These are phyloP conservation scores for Xenops minutus DNA, from an alignment of 2,797 vertebrate genomes.

Conservation along the genomic window DNA sequence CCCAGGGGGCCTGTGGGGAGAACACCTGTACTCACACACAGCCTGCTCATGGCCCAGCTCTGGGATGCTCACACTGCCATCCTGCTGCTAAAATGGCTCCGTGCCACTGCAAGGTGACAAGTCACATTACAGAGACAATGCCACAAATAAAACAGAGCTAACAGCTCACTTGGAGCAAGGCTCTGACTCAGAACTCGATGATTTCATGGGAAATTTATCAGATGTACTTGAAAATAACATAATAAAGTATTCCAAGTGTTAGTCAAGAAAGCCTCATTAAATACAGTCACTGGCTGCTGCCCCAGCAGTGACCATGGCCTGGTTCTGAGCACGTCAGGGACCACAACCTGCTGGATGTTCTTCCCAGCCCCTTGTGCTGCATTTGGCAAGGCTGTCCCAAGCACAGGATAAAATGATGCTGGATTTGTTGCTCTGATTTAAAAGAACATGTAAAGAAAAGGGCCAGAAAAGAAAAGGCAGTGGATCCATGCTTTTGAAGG, in stretches of 20 bases:
- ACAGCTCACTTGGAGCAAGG: not conserved
- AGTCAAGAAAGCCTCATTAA: not conserved
- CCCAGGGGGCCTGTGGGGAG: not conserved
- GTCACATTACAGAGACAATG: not conserved
- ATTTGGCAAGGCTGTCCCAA: not conserved
- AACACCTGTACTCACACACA: not conserved
- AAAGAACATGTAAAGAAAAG: not conserved
- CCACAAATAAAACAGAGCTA: not conserved
- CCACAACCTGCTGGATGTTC: not conserved
- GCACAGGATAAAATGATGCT: not conserved
- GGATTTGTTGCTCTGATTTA: not conserved
- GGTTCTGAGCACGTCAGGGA: not conserved
- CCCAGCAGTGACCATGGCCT: not conserved
- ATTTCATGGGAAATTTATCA: not conserved
- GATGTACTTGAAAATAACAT: not conserved
- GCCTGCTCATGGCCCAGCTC: not conserved
- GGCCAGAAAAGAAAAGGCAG: not conserved
- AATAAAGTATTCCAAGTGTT: not conserved
- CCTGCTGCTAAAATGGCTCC: not conserved
- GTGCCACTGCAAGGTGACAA: not conserved
- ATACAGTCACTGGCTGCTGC: not conserved
- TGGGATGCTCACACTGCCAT: not conserved
- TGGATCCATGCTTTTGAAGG: not conserved
- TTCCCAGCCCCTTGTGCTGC: not conserved
- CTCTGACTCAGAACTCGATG: not conserved